phyloP scores from a whole-genome alignment of 2,797 vertebrate species.

The Lophotriccus pileatus region DNA sequence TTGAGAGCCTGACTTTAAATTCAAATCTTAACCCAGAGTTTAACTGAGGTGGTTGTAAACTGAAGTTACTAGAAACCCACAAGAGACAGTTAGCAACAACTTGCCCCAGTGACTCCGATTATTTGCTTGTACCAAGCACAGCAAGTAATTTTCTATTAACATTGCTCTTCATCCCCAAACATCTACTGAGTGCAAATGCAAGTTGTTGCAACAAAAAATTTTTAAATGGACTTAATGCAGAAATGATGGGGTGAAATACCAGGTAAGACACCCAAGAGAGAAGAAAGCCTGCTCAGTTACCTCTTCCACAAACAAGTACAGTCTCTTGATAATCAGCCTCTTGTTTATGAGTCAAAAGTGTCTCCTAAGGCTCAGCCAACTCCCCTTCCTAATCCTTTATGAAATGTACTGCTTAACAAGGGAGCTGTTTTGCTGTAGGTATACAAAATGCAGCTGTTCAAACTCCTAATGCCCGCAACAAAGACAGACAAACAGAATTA shows the following conservation, averaged over 20 bases:
- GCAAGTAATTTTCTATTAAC: not conserved
- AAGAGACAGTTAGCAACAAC: accelerated
- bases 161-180: not conserved
- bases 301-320: constrained; percentile 67
- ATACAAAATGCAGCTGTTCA: constrained; percentile 30
- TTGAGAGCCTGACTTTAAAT: not conserved
- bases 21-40: not conserved
- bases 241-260: not conserved
- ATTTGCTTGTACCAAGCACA: not conserved
- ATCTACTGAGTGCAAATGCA: not conserved
- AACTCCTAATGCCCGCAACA: not conserved
- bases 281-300: constrained; percentile 59
- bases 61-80: not conserved
- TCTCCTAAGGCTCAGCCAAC: constrained; percentile 51
- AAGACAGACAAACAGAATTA: constrained; percentile 17
- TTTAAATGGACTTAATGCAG: not conserved
- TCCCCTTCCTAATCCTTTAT: not conserved
- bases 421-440: constrained; percentile 55
- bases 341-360: constrained; percentile 61
- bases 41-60: not conserved
- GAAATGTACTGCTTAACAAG: constrained; percentile 20
- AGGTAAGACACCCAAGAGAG: constrained; percentile 59
- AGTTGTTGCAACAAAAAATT: not conserved
- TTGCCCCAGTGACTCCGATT: not conserved
- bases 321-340: constrained; percentile 63